A percentile compares a stretch with the other conserved stretches of the same genome.
These are phyloP conservation scores for Drosophila kambysellisi DNA, from an alignment of 2,888 invertebrate species.

Conservation along the genomic window DNA sequence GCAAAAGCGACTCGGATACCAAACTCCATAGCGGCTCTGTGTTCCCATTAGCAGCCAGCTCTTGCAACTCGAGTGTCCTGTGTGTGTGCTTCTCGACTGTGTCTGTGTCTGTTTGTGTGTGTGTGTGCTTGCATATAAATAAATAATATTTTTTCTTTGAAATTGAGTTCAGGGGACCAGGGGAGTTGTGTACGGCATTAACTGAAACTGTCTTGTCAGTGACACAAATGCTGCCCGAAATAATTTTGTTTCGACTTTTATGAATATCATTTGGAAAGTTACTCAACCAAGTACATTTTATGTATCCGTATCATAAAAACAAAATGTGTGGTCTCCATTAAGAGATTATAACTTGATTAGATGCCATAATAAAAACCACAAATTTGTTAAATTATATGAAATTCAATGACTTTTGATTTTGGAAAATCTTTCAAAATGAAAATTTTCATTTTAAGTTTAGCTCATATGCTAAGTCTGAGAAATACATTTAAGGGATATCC, in stretches of 20 bases:
- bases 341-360: background rate
- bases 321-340: slow-evolving; percentile 3
- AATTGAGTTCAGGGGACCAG: slow-evolving; percentile 41
- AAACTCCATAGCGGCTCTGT: slow-evolving; percentile 41
- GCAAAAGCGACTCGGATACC: slow-evolving; percentile 12
- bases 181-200: background rate
- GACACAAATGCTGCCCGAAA: slow-evolving; percentile 20
- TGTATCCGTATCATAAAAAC: background rate
- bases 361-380: background rate
- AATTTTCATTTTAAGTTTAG: background rate
- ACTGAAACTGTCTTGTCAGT: slow-evolving; percentile 7
- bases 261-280: slow-evolving; percentile 45
- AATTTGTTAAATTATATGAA: background rate
- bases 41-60: slow-evolving; percentile 61
- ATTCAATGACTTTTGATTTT: background rate
- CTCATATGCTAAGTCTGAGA: background rate
- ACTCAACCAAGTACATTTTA: slow-evolving; percentile 2
- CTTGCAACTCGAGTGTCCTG: slow-evolving; percentile 55
- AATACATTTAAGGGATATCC: background rate
- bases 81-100: slow-evolving; percentile 12
- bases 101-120: slow-evolving; percentile 2
- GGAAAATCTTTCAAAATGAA: background rate
- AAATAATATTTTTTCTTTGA: slow-evolving; percentile 63
- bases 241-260: slow-evolving; percentile 38
- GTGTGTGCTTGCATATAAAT: slow-evolving; percentile 67